Conservation (phyloP, 2,113 vertebrate genomes). For the Piaya cayana region DNA sequence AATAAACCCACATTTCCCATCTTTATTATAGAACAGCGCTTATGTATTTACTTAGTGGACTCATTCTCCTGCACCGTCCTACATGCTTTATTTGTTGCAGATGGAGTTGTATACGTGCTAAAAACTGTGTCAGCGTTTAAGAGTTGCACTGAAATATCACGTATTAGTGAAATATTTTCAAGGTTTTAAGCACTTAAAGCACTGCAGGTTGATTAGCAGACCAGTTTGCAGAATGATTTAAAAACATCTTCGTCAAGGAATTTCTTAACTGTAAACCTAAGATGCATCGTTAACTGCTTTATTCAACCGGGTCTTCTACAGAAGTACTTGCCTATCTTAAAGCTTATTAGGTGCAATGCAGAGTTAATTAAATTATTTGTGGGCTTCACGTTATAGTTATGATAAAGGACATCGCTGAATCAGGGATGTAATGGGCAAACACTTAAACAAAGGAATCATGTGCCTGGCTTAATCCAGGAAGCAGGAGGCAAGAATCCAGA, state of each 20-base stretch:
- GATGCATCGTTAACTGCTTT: background rate
- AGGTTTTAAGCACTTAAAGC: background rate
- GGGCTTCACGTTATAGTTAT: constrained; percentile 11
- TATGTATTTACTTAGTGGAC: background rate
- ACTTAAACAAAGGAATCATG: constrained; percentile 44
- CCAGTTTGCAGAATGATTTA: background rate
- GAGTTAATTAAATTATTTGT: constrained; percentile 27
- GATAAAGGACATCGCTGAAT: constrained; percentile 45
- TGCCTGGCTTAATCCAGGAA: background rate
- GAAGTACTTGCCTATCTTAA: background rate
- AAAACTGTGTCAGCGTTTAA: background rate
- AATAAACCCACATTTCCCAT: background rate
- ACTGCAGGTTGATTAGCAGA: background rate
- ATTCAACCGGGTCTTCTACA: background rate
- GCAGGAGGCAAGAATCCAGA: background rate
- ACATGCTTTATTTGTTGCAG: rapidly evolving
- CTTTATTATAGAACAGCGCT: background rate
- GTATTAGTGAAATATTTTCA: background rate
- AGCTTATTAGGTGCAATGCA: background rate
- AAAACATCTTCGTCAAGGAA: background rate
- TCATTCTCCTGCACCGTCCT: background rate
- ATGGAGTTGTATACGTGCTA: background rate
- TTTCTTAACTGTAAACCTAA: background rate
- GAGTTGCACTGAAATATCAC: background rate
- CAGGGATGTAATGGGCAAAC: constrained; percentile 21